Evolutionary conservation across 2,797 vertebrate genomes (phyloP).

Genomic region (Thaleichthys pacificus): DNA sequence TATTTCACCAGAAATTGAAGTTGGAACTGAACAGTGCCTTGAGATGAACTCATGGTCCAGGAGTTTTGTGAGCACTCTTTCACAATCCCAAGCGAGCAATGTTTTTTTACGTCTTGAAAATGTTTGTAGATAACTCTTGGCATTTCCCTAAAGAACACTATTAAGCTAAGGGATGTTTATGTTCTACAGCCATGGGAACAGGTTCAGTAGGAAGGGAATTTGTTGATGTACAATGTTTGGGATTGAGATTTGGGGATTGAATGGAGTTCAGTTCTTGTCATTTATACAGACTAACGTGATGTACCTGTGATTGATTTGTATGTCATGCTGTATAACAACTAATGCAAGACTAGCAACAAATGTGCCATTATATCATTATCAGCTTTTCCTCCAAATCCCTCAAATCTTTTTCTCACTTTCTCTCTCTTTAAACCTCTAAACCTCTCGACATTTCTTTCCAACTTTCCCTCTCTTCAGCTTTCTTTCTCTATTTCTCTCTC

Average conservation of each 20-base stretch:
- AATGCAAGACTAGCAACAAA: background rate
- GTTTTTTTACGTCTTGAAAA: constrained; percentile 16
- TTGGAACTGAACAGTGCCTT: constrained; percentile 39
- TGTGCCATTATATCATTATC: constrained; percentile 1
- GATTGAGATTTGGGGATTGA: too few relatives aligned
- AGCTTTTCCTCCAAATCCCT: background rate
- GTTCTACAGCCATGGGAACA: too few relatives aligned
- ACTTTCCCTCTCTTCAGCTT: background rate
- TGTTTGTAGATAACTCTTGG: constrained; percentile 19
- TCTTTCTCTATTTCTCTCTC: background rate
- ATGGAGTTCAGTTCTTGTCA: background rate
- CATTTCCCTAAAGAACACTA: background rate
- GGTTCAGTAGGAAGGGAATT: too few relatives aligned
- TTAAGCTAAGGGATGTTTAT: too few relatives aligned
- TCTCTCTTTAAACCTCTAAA: background rate
- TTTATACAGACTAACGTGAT: background rate
- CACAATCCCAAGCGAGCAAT: constrained; percentile 33
- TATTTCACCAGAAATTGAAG: constrained; percentile 48
- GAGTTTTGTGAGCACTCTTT: constrained; percentile 43
- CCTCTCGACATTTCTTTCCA: too few relatives aligned
- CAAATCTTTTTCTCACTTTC: too few relatives aligned
- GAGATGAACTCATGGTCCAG: constrained; percentile 54
- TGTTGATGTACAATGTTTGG: too few relatives aligned
- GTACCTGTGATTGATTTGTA: background rate
- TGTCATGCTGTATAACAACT: background rate